Conservation (phyloP, 2,888 invertebrate genomes). For the Helleia helle region DNA sequence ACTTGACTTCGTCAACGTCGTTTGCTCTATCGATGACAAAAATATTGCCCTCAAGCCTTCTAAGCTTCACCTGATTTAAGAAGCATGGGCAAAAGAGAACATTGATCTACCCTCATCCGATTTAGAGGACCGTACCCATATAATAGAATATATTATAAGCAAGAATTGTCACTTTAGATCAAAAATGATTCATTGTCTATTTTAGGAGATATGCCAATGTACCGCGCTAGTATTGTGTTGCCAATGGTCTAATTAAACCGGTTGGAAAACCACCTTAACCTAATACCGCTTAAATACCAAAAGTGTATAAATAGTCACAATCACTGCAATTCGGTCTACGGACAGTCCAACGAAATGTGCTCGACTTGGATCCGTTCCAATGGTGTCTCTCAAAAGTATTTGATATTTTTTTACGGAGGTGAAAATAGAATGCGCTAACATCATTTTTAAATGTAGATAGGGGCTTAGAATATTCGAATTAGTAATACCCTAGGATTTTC, state of each 20-base stretch:
- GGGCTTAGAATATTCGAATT: not conserved
- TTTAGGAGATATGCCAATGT: not conserved
- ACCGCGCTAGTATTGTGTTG: constrained; percentile 4
- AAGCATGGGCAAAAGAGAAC: too few relatives aligned
- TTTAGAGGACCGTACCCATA: too few relatives aligned
- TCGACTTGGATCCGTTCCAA: constrained; percentile 9
- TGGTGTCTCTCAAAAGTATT: constrained; percentile 1
- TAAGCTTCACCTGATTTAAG: too few relatives aligned
- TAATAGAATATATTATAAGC: too few relatives aligned
- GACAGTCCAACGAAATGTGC: constrained; percentile 8
- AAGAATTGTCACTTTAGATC: too few relatives aligned
- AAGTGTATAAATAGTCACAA: constrained; percentile 6
- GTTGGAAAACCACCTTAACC: not conserved
- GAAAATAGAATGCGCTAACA: constrained; percentile 3
- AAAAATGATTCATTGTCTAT: constrained; percentile 1
- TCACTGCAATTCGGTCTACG: constrained; percentile 4
- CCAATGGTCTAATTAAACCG: constrained; percentile 5
- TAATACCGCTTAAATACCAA: not conserved
- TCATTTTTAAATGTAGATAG: not conserved
- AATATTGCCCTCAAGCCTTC: too few relatives aligned
- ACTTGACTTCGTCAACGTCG: too few relatives aligned
- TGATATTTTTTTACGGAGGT: constrained; percentile 4
- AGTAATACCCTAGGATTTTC: too few relatives aligned
- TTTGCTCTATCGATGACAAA: too few relatives aligned
- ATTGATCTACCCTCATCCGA: too few relatives aligned